Evolutionary conservation across 1,140 invertebrate species (phyloP).

Genomic region (Meloidogyne floridensis): DNA sequence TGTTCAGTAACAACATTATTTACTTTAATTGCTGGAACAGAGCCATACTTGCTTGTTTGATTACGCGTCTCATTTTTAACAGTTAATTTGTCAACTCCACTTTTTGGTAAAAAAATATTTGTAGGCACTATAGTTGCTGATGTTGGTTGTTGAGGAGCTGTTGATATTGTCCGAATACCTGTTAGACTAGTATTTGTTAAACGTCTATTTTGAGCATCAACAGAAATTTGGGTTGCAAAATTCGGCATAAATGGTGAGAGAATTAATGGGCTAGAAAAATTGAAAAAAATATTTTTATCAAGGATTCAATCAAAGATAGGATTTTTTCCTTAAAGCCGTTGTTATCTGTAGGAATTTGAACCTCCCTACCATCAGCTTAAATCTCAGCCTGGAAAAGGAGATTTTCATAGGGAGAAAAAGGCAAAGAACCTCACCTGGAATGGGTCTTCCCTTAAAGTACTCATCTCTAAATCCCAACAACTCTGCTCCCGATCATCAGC

Average conservation of each 20-base stretch:
- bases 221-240: constrained; percentile 58
- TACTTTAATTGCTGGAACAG: constrained; percentile 22
- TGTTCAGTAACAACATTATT: constrained; percentile 2
- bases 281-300: constrained; percentile 19
- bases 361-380: too few species aligned
- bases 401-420: too few species aligned
- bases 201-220: constrained; percentile 40
- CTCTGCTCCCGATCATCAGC: too few species aligned
- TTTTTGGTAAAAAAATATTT: constrained; percentile 7
- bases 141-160: background rate
- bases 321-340: too few species aligned
- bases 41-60: constrained; percentile 35
- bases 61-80: background rate
- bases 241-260: constrained; percentile 62
- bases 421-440: too few species aligned
- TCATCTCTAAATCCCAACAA: too few species aligned
- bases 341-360: too few species aligned
- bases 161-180: constrained; percentile 6
- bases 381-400: too few species aligned
- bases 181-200: constrained; percentile 22
- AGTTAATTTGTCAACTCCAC: background rate
- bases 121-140: constrained; percentile 25
- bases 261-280: constrained; percentile 53
- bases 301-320: background rate
- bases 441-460: too few species aligned